Base-by-base conservation (phyloP, 2,113 vertebrate genomes). In the Trematocara nigrifrons region DNA sequence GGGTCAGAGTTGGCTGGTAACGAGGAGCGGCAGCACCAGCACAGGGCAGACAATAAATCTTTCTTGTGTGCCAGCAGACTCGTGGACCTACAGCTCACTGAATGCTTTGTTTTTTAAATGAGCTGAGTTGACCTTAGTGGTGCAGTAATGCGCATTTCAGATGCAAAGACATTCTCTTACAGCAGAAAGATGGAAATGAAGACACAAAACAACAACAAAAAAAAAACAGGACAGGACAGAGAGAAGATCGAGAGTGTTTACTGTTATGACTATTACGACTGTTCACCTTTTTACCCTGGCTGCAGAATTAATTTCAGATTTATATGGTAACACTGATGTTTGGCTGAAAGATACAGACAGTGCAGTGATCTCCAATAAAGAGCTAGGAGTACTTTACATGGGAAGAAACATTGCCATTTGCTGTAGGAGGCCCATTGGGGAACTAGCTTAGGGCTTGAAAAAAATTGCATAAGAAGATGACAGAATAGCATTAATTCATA, bases 1-100 rank as follows among this genome's bases (percentile, higher is more conserved):
- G 91, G 94, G 93, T 96, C 92, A 95, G 85, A 93, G 94, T 90
- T 94, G 87, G 20, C 91, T 89, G 84, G 90, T 94, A 94, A 94
- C 86, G 61, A 94, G 92, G 81, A 92, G 84, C 88, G 29, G 84
- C 83, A 84, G 89, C 87, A 91, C 82, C 89, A 71, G 89, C 74
- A 42, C 66, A 71, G 92, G 90, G 90, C 89, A 88, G 87, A 94
- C 89, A 89, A 94, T 95, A 93, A 94, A 94, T 95, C 93, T 93
- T 90, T 89, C 79, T 80, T 87, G 83, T 87, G 89, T 82, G 92
- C 92, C 89, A 83, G 89, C 74, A 87, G 89, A 91, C 86, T 86
- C 33, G 10, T 81, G 79, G 82, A 84, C 84, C 86, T 85, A 81
- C 91, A 88, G 83, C 88, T 90, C 87, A 91, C 81, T 22, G 64